These are phyloP conservation scores for Pomatorhinus ruficollis DNA, from an alignment of 2,113 vertebrate genomes.

Conservation along the genomic window DNA sequence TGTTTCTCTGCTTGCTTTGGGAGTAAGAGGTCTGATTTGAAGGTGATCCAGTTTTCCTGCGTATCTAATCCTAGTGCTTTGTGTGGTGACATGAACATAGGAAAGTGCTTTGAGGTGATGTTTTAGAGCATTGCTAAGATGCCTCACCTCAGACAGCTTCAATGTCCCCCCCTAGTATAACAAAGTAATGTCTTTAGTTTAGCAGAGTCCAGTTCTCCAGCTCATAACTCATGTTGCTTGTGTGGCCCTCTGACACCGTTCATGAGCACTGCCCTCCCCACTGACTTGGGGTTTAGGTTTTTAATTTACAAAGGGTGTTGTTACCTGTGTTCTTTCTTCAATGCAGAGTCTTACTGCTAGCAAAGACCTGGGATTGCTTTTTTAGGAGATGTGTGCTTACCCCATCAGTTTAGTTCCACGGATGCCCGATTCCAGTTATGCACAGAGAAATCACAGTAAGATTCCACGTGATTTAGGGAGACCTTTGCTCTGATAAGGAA, in stretches of 20 bases:
- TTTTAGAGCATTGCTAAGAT: background rate
- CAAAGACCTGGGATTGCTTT: background rate
- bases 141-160: background rate
- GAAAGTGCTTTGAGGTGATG: background rate
- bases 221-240: background rate
- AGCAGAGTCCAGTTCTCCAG: background rate
- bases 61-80: background rate
- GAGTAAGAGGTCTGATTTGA: background rate
- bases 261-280: background rate
- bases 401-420: background rate
- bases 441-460: background rate
- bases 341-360: background rate
- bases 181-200: background rate
- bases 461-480: background rate
- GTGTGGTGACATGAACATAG: background rate
- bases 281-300: background rate
- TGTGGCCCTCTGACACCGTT: background rate
- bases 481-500: background rate
- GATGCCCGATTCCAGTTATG: background rate
- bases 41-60: background rate
- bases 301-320: background rate
- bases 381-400: background rate
- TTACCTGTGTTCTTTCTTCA: background rate
- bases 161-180: accelerated
- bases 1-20: background rate